Percentiles rank a stretch among this genome's conserved stretches.
Evolutionary conservation across 1,140 invertebrate species (phyloP).

Genomic region (Diorhabda elongata): DNA sequence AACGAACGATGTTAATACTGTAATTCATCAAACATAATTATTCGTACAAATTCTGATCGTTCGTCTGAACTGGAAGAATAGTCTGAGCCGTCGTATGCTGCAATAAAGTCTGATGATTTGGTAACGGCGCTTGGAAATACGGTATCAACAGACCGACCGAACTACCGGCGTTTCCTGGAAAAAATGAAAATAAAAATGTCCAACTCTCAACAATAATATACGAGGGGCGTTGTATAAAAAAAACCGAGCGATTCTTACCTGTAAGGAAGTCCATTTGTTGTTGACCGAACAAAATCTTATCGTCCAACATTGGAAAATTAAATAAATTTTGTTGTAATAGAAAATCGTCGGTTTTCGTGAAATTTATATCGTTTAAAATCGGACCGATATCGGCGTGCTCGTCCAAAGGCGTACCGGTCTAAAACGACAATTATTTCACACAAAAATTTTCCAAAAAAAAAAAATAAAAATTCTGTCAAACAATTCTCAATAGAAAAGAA

Average conservation of each 20-base stretch:
- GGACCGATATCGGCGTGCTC: conserved; percentile 15
- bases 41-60: conserved; percentile 21
- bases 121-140: conserved; percentile 34
- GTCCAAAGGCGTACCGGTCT: not conserved
- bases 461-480: too few species aligned
- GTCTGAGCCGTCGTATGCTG: conserved; percentile 17
- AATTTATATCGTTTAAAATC: conserved; percentile 29
- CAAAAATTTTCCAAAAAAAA: too few species aligned
- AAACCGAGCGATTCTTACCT: conserved; percentile 20
- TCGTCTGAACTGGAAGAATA: conserved; percentile 27
- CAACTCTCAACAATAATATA: too few species aligned
- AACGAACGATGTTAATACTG: too few species aligned
- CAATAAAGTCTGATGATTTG: conserved; percentile 30
- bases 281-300: conserved; percentile 32
- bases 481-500: too few species aligned
- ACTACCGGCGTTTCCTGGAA: conserved; percentile 16
- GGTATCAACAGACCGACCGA: conserved; percentile 31
- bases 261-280: conserved; percentile 34
- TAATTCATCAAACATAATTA: too few species aligned
- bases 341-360: conserved; percentile 39
- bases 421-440: too few species aligned
- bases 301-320: conserved; percentile 36
- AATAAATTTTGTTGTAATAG: conserved; percentile 36
- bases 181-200: not conserved
- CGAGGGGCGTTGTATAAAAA: not conserved